A percentile compares a stretch with the other conserved stretches of the same genome.
phyloP scores from a whole-genome alignment of 2,888 invertebrate genomes.

The Caenorhabditis sp. region DNA sequence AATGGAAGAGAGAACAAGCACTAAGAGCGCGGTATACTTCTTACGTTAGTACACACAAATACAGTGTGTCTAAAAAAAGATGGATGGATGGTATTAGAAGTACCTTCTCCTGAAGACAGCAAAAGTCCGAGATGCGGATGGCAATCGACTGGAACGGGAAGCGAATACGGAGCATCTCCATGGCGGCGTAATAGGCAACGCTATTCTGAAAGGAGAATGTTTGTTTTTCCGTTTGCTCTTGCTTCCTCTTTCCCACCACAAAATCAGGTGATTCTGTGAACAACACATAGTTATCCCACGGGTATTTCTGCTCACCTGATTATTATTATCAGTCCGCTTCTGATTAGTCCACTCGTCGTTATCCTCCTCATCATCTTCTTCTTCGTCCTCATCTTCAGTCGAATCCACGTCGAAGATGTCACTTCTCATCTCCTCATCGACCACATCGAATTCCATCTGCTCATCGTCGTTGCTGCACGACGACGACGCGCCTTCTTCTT shows the following conservation, averaged over 20 bases:
- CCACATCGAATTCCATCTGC: conserved; percentile 30
- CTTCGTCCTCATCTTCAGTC: conserved; percentile 26
- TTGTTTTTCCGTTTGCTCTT: not conserved
- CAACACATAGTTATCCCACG: not conserved
- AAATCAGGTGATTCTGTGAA: conserved; percentile 6
- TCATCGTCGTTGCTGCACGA: conserved; percentile 33
- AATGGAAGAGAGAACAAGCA: too few relatives aligned
- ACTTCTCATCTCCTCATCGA: conserved; percentile 5
- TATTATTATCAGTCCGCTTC: conserved; percentile 47
- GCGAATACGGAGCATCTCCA: conserved; percentile 74
- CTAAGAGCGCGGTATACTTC: conserved; percentile 12
- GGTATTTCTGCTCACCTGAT: too few relatives aligned
- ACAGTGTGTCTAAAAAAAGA: conserved; percentile 6
- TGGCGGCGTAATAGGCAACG: conserved; percentile 62
- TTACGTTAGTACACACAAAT: conserved; percentile 10
- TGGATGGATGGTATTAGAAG: not conserved
- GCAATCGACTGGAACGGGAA: conserved; percentile 75
- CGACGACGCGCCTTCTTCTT: conserved; percentile 53
- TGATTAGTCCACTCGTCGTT: conserved; percentile 60
- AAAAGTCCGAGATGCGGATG: conserved; percentile 72
- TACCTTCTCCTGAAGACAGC: conserved; percentile 70
- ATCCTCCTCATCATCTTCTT: conserved; percentile 53
- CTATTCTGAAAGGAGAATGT: conserved; percentile 36
- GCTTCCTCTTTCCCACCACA: not conserved
- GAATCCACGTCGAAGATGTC: conserved; percentile 34